Percentiles rank a stretch among this genome's conserved stretches.
These are phyloP conservation scores for Papilio gigon DNA, from an alignment of 2,888 invertebrate genomes.

Conservation along the genomic window DNA sequence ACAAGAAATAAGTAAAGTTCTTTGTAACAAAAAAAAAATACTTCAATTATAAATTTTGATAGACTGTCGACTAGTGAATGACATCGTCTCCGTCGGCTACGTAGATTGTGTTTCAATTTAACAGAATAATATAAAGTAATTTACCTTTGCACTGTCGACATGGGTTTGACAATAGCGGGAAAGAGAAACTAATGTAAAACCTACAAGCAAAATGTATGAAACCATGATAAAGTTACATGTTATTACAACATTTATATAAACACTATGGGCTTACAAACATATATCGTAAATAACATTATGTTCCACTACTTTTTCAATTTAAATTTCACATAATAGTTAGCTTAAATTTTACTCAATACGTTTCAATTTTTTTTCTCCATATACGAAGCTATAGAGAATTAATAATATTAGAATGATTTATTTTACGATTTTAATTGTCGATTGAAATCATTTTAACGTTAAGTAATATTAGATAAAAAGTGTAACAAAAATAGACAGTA, in stretches of 20 bases:
- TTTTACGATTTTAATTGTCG: background rate
- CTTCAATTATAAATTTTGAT: too few species aligned
- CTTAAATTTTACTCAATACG: background rate
- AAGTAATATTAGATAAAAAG: too few species aligned
- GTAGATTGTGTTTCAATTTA: too few species aligned
- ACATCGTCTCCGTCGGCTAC: too few species aligned
- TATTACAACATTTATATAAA: background rate
- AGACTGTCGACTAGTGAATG: too few species aligned
- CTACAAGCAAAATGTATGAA: conserved; percentile 14
- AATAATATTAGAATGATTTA: background rate
- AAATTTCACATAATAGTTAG: background rate
- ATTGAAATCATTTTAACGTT: too few species aligned
- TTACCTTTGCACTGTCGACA: conserved; percentile 69
- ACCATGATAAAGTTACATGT: conserved; percentile 39
- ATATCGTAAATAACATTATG: background rate
- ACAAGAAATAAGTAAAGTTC: too few species aligned
- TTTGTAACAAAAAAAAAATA: too few species aligned
- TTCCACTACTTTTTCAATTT: background rate
- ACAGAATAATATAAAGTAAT: too few species aligned
- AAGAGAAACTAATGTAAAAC: conserved; percentile 39
- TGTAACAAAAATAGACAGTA: too few species aligned
- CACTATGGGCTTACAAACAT: background rate
- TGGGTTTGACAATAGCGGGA: conserved; percentile 52
- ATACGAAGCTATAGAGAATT: background rate
- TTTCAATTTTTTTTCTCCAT: background rate